These are phyloP conservation scores for Cheumatopsyche charites DNA, from an alignment of 1,140 invertebrate genomes.

Conservation along the genomic window DNA sequence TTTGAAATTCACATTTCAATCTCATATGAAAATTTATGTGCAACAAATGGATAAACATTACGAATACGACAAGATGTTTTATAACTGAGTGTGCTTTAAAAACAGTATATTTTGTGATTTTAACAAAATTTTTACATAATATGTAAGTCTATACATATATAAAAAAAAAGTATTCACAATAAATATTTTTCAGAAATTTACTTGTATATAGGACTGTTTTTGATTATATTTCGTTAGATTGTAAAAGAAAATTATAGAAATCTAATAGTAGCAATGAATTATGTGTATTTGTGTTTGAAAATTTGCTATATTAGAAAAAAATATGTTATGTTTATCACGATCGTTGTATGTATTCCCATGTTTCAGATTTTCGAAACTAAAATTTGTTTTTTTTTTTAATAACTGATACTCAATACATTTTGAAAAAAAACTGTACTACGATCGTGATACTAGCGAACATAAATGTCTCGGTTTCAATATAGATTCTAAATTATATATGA, in stretches of 20 bases:
- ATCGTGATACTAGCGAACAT: background rate
- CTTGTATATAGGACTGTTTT: background rate
- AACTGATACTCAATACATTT: constrained; percentile 20
- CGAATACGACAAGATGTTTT: background rate
- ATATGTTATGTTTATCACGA: constrained; percentile 14
- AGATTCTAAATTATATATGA: background rate
- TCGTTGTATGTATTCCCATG: too few species aligned
- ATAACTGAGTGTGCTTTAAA: too few species aligned
- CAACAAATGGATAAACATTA: background rate
- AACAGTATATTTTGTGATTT: too few species aligned
- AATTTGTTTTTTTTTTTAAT: constrained; percentile 5
- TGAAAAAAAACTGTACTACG: constrained; percentile 4
- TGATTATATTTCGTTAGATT: background rate
- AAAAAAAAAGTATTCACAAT: too few species aligned
- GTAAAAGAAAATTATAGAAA: background rate
- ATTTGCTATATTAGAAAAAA: constrained; percentile 12
- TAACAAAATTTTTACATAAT: background rate
- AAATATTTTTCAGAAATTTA: too few species aligned
- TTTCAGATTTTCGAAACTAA: too few species aligned
- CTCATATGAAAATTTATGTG: background rate
- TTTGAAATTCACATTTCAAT: too few species aligned
- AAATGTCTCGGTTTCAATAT: background rate
- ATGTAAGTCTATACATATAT: too few species aligned
- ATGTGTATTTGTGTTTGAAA: background rate
- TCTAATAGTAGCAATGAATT: background rate